Base-by-base conservation (phyloP, 2,797 vertebrate genomes). In the Pogoniulus pusillus region DNA sequence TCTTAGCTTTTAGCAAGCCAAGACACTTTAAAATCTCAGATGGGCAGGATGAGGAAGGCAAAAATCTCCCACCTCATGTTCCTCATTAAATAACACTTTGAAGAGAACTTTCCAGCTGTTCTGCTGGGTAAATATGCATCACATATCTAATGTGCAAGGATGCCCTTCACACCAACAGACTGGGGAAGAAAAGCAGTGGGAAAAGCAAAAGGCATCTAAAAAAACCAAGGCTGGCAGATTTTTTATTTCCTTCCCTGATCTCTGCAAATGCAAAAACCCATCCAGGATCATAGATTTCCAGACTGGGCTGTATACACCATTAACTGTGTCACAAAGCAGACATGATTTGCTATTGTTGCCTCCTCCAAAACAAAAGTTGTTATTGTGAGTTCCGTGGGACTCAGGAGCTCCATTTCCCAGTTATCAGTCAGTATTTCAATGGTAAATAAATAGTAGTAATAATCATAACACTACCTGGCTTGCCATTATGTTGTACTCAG, bases 381-480 rank as follows among this genome's bases (percentile, higher is more conserved):
- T 78, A 47, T 11, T 71, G 1, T 51, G 75, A 64, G 82, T 55
- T 86, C 91, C 76, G 37, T 18, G 57, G 59, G 43, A 27, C 49
- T 70, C 59, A 53, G 53, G 24, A 70, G 86, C 45, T 90, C 60
- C 18, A n/a, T 58, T 77, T 91, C 54, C 68, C 59, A 65, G 49
- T 82, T 86, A 76, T 30, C 77, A 94, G 49, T 82, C 75, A 89
- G 75, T 77, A 58, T n/a, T 60, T 85, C 68, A 87, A 29, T 41
- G 35, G 45, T n/a, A 66, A 93, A 81, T 82, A 94, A 93, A 81
- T 82, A 94, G 75, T 34, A 45, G 34, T 51, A 83, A 70, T 71
- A 59, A 70, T 71, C 37, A 27, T 73, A 80, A 87, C 71, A 86
- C 88, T 85, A 84, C 60, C 81, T 85, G 80, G 26, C 29, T 90